Base-by-base conservation (phyloP, 2,888 invertebrate genomes). In the Heliconius erato region DNA sequence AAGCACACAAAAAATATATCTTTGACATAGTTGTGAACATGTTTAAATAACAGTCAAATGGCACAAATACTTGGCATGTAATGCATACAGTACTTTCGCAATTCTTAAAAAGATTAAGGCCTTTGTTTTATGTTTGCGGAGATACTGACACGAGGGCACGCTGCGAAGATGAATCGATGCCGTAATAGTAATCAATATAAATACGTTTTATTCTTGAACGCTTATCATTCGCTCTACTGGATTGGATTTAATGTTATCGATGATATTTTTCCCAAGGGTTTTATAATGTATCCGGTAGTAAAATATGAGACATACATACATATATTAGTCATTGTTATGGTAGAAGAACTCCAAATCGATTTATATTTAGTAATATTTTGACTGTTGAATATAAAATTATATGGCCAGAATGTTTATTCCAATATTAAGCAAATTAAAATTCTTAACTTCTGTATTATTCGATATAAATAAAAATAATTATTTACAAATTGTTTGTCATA, bases 1-100 rank as follows among this genome's bases (percentile, higher is more conserved):
- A 90, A 91, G n/a, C 40, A 76, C 90, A 87, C 90, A 91, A 83
- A 90, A 89, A 93, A 92, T 92, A 93, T 92, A 93, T 92, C 87
- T 84, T 84, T 91, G 93, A 89, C 93, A 94, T 72, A 72, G 90
- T 86, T 86, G 85, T 88, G 32, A 77, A 71, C 59, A 69, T 54
- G 71, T 71, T 68, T 49, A 69, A 71, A 69, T 71, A 54, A 71
- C 54, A 67, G 12, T 54, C 69, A 79, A 79, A 74, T 69, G 69
- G 35, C 44, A 63, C n/a, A 77, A 28, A 14, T 69, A 81, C 74
- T 81, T 84, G 77, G 79, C 76, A 82, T 68, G 65, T 35, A 81
- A 81, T 72, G 71, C 68, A 68, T 26, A 69, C 35, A 26, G 54
- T 54, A 26, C n/a, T 80, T 74, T 77, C 26, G 78, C 67, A 80